Percentiles rank a stretch among this genome's conserved stretches.
Evolutionary conservation across 2,888 invertebrate species (phyloP).

Genomic region (Melieria picta): DNA sequence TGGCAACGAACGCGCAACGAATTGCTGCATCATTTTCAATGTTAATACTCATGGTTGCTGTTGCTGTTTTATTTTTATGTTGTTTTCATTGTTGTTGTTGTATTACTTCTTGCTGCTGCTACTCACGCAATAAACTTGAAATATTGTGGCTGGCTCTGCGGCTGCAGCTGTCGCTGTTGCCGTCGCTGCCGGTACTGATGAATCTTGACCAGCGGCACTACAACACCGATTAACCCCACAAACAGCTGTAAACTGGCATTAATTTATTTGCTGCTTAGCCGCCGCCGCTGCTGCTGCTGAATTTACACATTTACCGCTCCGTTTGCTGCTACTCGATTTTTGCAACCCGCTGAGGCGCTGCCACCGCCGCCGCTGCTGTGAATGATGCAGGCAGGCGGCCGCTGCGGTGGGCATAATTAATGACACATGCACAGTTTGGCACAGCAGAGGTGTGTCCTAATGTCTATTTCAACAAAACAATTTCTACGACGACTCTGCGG

Average conservation of each 20-base stretch:
- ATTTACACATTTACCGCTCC: too few relatives aligned
- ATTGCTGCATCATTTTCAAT: too few relatives aligned
- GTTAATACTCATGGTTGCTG: too few relatives aligned
- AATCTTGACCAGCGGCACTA: constrained; percentile 37
- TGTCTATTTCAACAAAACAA: background rate
- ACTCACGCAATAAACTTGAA: background rate
- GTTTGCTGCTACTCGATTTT: too few relatives aligned
- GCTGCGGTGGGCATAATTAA: background rate
- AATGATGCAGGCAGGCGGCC: background rate
- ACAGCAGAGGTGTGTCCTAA: constrained; percentile 6
- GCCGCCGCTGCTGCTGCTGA: too few relatives aligned
- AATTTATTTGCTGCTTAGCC: constrained; percentile 10
- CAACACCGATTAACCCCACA: constrained; percentile 13
- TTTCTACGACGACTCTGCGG: background rate
- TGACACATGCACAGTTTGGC: constrained; percentile 7
- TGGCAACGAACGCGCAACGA: background rate
- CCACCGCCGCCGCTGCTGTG: background rate
- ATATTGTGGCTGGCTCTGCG: background rate
- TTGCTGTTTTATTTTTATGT: too few relatives aligned
- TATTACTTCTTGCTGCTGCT: constrained; percentile 2
- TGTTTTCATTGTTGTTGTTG: background rate
- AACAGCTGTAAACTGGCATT: background rate
- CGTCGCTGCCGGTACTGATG: constrained; percentile 5
- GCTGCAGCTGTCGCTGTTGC: background rate
- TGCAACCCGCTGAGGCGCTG: background rate